A percentile compares a stretch with the other conserved stretches of the same genome.
Evolutionary conservation across 2,113 vertebrate genomes (phyloP).

Genomic region (Todiramphus saurophagus): DNA sequence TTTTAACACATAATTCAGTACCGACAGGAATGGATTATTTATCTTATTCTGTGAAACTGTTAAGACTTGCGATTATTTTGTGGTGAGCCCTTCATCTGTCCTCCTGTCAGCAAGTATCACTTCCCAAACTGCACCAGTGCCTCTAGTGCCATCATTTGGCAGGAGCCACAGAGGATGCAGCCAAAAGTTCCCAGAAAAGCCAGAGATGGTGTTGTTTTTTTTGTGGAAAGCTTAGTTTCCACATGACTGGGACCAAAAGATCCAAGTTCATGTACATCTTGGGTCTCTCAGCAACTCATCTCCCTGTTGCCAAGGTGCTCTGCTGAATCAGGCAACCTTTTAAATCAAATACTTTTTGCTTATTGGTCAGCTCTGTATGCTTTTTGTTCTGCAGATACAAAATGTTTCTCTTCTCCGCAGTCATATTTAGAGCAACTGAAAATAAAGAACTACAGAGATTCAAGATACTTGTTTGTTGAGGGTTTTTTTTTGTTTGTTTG

Average conservation of each 20-base stretch:
- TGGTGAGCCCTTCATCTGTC: not conserved
- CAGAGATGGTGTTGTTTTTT: not conserved
- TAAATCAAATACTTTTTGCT: slow-evolving; percentile 57
- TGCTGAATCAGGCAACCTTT: slow-evolving; percentile 66
- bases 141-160: slow-evolving; percentile 18
- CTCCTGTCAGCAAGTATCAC: not conserved
- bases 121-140: not conserved
- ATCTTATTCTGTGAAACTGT: not conserved
- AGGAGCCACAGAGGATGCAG: not conserved
- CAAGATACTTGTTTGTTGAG: not conserved
- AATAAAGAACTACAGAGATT: not conserved
- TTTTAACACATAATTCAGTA: not conserved
- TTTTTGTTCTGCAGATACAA: slow-evolving; percentile 58
- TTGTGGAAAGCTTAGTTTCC: slow-evolving; percentile 29
- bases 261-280: slow-evolving; percentile 51
- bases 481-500: no score
- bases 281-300: slow-evolving; percentile 70
- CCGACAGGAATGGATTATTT: no score
- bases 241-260: slow-evolving; percentile 52
- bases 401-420: slow-evolving; percentile 45
- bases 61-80: not conserved
- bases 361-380: slow-evolving; percentile 36
- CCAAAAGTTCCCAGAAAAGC: slow-evolving; percentile 37
- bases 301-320: slow-evolving; percentile 67
- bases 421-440: not conserved